Conservation (phyloP, 2,113 vertebrate species). For the Bubo blakistoni region DNA sequence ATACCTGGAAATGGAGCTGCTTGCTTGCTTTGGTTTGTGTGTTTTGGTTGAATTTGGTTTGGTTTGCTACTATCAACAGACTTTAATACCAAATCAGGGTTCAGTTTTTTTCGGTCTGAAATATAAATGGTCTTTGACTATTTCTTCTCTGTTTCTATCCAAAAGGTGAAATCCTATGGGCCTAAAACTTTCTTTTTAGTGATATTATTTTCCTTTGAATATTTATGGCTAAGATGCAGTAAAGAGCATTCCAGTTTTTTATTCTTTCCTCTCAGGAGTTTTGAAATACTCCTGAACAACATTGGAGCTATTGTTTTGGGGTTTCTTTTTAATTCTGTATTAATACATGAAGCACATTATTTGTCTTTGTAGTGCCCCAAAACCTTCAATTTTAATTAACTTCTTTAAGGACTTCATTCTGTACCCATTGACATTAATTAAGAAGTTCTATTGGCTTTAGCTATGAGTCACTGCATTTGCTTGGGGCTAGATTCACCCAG, state of each 20-base stretch:
- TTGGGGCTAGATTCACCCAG: neutral
- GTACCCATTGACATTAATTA: constrained; percentile 33
- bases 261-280: neutral
- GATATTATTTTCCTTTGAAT: neutral
- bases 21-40: neutral
- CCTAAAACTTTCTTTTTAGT: neutral
- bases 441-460: neutral
- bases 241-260: neutral
- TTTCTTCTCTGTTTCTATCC: neutral
- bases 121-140: neutral
- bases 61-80: neutral
- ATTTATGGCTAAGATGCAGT: neutral
- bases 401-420: constrained; percentile 18
- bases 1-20: neutral
- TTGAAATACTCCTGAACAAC: neutral
- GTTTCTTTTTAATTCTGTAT: neutral
- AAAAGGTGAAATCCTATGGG: neutral
- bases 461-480: neutral
- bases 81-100: neutral
- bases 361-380: neutral
- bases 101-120: neutral
- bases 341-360: neutral
- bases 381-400: constrained; percentile 24
- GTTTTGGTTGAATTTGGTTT: neutral
- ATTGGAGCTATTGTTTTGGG: neutral